Percentiles rank a stretch among this genome's conserved stretches.
Conservation (phyloP, 2,888 invertebrate species). For the Chrysolina oricalcia region DNA sequence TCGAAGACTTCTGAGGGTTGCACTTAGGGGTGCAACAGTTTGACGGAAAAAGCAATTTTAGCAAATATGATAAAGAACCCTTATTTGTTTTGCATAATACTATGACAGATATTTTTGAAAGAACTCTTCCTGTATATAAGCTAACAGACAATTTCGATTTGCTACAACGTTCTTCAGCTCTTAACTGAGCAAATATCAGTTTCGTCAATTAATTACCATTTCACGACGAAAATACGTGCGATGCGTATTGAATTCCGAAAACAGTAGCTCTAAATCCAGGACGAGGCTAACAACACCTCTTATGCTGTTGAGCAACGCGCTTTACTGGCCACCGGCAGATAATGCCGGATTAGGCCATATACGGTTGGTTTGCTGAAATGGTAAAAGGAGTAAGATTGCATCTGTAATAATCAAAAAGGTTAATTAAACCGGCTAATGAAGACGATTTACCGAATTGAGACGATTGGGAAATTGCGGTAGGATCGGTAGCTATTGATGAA, state of each 20-base stretch:
- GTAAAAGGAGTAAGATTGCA: conserved; percentile 16
- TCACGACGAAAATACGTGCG: conserved; percentile 22
- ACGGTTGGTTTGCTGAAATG: conserved; percentile 7
- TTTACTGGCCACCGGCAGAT: conserved; percentile 2
- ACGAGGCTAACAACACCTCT: conserved; percentile 64
- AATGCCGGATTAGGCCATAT: conserved; percentile 20
- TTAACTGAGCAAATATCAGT: neutral
- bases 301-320: conserved; percentile 46
- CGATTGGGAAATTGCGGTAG: conserved; percentile 17
- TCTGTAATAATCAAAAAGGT: conserved; percentile 41
- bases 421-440: conserved; percentile 40
- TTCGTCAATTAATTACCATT: conserved; percentile 10
- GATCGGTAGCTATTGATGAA: conserved; percentile 18
- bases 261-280: conserved; percentile 57
- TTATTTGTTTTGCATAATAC: too few relatives aligned
- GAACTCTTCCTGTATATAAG: too few relatives aligned
- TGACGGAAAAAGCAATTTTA: too few relatives aligned
- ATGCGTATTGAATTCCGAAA: conserved; percentile 19
- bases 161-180: neutral
- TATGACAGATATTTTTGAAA: too few relatives aligned
- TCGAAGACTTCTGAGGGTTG: too few relatives aligned
- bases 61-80: too few relatives aligned
- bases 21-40: too few relatives aligned
- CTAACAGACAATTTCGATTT: neutral
- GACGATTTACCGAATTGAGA: conserved; percentile 30